Base-by-base conservation (phyloP, 2,113 vertebrate species). In the Mirounga angustirostris region DNA sequence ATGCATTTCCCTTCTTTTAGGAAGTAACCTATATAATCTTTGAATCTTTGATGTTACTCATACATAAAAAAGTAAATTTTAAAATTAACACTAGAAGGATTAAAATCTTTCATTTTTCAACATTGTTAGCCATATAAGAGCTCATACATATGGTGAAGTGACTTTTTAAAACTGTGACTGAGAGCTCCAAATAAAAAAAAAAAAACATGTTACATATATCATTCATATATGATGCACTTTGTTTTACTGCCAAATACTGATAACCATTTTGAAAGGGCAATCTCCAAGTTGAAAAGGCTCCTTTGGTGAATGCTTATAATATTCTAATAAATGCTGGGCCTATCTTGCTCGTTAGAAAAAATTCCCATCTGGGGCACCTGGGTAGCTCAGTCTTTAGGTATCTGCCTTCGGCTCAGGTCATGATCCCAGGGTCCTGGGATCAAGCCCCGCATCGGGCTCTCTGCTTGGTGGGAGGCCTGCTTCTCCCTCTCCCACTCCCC, bases 251-350 rank as follows among this genome's bases (percentile, higher is more conserved):
- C 54, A 63, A 89, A 52, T 65, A 71, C 61, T n/a, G 52, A 65
- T 58, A 85, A 21, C 71, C 52, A 63, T 93, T 95, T 97, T 26
- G 54, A 92, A 95, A 96, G 46, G 24, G 40, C 28, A 85, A 93
- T 94, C 88, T 93, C 56, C 61, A 76, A 87, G 33, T 89, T 84
- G 52, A 91, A 91, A 97, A 79, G 59, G 50, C 8, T 54, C 8
- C 33, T 92, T 82, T 87, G 18, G 13, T 69, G 5, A 78, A 71
- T 73, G 21, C 90, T 92, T 78, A 36, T 71, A 87, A 69, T 85
- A 93, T 92, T 92, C 61, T 89, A 91, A 86, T 36, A 96, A 97
- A 91, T 71, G 13, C 52, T 87, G 9, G 24, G 54, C 43, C 10
- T 46, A 46, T 67, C 26, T 78, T 4, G 0, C 54, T 97, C 33